A percentile compares a stretch with the other conserved stretches of the same genome.
phyloP scores from a whole-genome alignment of 2,797 vertebrate species.

The Tadarida brasiliensis region DNA sequence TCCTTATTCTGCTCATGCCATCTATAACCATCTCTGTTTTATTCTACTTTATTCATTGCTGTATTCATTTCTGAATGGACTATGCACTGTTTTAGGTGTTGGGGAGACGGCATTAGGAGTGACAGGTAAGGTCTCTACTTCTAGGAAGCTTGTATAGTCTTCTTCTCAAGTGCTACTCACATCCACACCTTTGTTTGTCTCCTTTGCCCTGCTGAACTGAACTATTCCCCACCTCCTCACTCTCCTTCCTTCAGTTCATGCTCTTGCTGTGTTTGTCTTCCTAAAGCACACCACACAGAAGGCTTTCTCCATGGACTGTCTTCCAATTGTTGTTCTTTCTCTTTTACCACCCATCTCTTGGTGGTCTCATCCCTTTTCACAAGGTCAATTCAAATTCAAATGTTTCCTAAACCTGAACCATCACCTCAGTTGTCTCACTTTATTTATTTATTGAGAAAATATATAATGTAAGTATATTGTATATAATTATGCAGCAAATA shows the following conservation, averaged over 20 bases:
- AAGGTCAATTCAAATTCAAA: neutral
- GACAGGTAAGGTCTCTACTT: neutral
- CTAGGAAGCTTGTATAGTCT: neutral
- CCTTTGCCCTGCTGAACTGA: neutral
- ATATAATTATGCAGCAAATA: neutral
- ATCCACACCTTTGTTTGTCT: neutral
- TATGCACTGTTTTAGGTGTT: neutral
- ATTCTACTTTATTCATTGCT: neutral
- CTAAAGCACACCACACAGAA: neutral
- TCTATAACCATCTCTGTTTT: neutral
- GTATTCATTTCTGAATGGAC: neutral
- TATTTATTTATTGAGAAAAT: slow-evolving; percentile 24
- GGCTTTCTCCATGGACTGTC: neutral
- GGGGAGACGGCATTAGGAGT: neutral
- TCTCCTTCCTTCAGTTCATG: neutral
- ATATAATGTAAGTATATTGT: neutral
- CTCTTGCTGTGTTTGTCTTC: neutral
- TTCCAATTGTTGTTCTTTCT: neutral
- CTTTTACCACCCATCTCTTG: neutral
- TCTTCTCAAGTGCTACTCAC: neutral
- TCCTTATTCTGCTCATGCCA: neutral
- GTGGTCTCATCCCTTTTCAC: neutral
- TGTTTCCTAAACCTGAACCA: neutral
- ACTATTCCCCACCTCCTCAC: neutral
- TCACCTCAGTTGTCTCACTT: neutral